Base-by-base conservation (phyloP, 2,797 vertebrate genomes). In the Sternotherus odoratus region DNA sequence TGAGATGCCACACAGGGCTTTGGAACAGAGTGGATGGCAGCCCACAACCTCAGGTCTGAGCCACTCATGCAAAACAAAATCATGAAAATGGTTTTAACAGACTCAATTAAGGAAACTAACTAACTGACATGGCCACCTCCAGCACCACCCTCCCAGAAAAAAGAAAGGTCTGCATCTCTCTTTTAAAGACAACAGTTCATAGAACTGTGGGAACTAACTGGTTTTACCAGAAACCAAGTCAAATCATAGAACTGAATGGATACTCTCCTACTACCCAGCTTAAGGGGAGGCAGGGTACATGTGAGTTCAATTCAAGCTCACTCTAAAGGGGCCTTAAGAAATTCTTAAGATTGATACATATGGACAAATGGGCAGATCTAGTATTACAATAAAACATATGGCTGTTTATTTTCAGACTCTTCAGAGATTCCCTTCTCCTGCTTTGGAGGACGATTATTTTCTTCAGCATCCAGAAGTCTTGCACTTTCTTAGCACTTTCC, bases 381-480 rank as follows among this genome's bases (percentile, higher is more conserved):
- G 39, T 33, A 80, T 79, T 81, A 91, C 95, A 85, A 0, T 9
- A 75, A 93, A 96, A 97, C 79, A 30, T 89, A 36, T 80, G 96
- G 97, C 97, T 96, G 89, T 91, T 96, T 66, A 89, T 91, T 81
- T 75, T 83, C 92, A 94, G 95, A 93, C 92, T 88, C 16, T 94
- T 94, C 94, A 95, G 85, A 92, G 63, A 88, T 85, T 33, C 72
- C 84, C 77, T 78, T 49, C 74, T 63, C 50, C 75, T 36, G 77
- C 75, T 72, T 92, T 75, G 30, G 74, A 82, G 51, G 66, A 56
- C 50, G 50, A 88, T 50, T 82, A 78, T 74, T 50, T 79, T 96
- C 48, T 16, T 63, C 66, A 84, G 92, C 77, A 89, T 93, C 84
- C 66, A 87, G 86, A 81, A 83, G 82, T 77, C 82, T 46, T 85